Conservation (phyloP, 1,140 invertebrate genomes). For the Cyrtorhinus lividipennis region DNA sequence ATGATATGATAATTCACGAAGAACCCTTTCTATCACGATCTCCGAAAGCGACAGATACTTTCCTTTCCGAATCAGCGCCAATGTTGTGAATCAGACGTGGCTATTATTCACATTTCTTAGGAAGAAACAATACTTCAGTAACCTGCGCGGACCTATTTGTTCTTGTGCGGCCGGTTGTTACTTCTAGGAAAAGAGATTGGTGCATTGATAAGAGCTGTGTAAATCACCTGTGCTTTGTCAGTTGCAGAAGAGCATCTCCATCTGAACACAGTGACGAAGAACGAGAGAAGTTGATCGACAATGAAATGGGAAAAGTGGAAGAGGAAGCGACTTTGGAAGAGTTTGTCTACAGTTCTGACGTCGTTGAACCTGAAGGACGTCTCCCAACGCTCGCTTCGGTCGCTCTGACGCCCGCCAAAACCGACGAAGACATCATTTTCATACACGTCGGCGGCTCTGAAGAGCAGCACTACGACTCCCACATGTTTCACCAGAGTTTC, state of each 20-base stretch:
- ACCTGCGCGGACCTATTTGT: no score
- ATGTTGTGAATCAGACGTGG: no score
- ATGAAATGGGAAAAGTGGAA: neutral
- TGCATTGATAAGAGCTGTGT: no score
- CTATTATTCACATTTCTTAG: no score
- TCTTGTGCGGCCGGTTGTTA: no score
- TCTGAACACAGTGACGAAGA: no score
- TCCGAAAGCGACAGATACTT: neutral
- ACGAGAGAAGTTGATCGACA: neutral
- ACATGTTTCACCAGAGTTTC: conserved; percentile 7
- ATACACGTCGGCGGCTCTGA: conserved; percentile 19
- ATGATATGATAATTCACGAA: neutral
- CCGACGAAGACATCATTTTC: conserved; percentile 22
- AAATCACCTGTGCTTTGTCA: no score
- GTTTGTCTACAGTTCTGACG: neutral
- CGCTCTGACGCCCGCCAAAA: conserved; percentile 12
- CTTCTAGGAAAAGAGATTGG: no score
- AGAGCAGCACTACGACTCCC: conserved; percentile 1
- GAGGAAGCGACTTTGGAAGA: neutral
- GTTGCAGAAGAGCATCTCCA: no score
- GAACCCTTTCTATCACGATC: neutral
- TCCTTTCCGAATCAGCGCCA: neutral
- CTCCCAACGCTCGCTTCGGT: conserved; percentile 21
- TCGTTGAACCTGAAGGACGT: neutral
- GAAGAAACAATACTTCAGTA: no score